These are phyloP conservation scores for Leuctra nigra DNA, from an alignment of 2,888 invertebrate genomes.

Conservation along the genomic window DNA sequence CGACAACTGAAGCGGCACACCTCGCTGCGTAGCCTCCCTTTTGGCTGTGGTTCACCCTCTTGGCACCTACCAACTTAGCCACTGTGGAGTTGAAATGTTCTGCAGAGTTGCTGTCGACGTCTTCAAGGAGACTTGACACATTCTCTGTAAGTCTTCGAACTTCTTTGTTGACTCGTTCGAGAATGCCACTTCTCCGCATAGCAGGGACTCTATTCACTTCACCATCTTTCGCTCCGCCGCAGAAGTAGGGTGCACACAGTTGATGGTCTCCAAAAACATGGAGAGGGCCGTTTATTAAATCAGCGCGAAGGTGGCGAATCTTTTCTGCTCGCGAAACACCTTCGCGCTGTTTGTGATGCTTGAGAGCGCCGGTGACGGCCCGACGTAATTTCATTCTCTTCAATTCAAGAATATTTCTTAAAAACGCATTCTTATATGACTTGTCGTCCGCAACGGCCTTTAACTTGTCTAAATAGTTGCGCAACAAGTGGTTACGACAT, in stretches of 20 bases:
- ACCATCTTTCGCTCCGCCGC: slow-evolving; percentile 1
- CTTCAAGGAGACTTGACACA: slow-evolving; percentile 29
- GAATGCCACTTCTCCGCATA: not conserved
- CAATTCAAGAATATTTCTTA: not conserved
- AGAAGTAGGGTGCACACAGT: not conserved
- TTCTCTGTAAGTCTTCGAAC: slow-evolving; percentile 8
- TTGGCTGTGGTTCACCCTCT: slow-evolving; percentile 33
- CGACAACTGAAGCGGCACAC: not conserved
- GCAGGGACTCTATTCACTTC: slow-evolving; percentile 8
- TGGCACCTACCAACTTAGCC: slow-evolving; percentile 35
- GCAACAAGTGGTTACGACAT: slow-evolving; percentile 27
- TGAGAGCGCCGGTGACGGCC: not conserved
- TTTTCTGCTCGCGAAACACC: not conserved
- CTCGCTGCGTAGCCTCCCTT: slow-evolving; percentile 32
- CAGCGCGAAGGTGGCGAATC: not conserved
- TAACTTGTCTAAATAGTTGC: slow-evolving; percentile 21
- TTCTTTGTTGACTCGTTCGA: not conserved
- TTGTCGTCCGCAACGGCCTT: slow-evolving; percentile 9
- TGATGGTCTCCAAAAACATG: slow-evolving; percentile 6
- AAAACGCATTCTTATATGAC: not conserved
- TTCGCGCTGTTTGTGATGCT: not conserved
- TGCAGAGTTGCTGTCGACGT: slow-evolving; percentile 33
- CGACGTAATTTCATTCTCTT: not conserved
- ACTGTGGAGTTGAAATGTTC: slow-evolving; percentile 34
- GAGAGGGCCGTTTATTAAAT: not conserved